Evolutionary conservation across 2,888 invertebrate genomes (phyloP), one percentile per base, ranked within the genome.

Genomic region (Unio pictorum): DNA sequence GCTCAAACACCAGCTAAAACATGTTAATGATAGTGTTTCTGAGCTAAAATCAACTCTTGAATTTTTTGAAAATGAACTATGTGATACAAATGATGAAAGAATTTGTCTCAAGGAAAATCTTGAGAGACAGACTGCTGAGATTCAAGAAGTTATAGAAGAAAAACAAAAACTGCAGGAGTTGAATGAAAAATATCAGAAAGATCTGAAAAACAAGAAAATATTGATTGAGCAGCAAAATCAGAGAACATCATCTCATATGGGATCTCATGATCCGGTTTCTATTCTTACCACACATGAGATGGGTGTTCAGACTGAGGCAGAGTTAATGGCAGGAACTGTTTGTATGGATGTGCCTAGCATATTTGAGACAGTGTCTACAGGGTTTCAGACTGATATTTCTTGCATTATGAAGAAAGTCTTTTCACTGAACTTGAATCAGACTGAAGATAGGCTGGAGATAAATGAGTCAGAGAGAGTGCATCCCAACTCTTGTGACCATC

Each of bases 1-100:
- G 56, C 67, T 83, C n/a, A 76, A 76, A 55, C 63, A 69, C 20
- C 75, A 81, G 64, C 71, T 85, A 28, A 71, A 69, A 26, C 74
- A 75, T 5, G 76, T 82, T 67, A 74, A 78, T 62, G 72, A 79
- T 23, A 82, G 84, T 68, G 73, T 84, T 28, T 45, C 65, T 20
- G 68, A 72, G n/a, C 59, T 83, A 45, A 82, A 77, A 66, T 68
- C 64, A 30, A 72, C 76, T 69, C 70, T 79, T n/a, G 76, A 76
- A 45, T 67, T 72, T 15, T 73, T 80, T 68, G 77, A 81, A 62
- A 74, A 72, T 72, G 81, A 79, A 64, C 71, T 81, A 61, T 72
- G 68, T 57, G 66, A 66, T 61, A 67, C 74, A 3, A 59, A 67
- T 34, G 75, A 78, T 56, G 78, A 81, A 60, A 81, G 78, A 65